phyloP scores from a whole-genome alignment of 2,113 vertebrate species.

The Brienomyrus brachyistius region DNA sequence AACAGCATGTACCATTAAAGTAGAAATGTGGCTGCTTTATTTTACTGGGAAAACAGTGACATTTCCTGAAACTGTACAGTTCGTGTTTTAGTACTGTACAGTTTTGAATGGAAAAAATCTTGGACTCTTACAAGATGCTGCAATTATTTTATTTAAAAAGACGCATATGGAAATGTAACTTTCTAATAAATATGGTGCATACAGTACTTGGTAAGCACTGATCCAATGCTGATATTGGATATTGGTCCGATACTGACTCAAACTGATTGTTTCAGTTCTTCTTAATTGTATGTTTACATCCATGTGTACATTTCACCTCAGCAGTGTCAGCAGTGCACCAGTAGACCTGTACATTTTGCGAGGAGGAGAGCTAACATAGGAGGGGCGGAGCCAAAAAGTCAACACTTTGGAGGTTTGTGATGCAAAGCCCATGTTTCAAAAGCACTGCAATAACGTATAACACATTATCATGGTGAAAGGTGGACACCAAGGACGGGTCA shows the following conservation, averaged over 20 bases:
- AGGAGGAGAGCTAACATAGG: background rate
- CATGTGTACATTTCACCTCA: too few species aligned
- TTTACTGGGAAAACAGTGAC: background rate
- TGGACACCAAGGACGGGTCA: too few species aligned
- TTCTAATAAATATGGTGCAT: background rate
- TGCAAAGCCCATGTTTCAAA: too few species aligned
- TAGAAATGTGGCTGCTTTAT: background rate
- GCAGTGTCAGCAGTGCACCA: too few species aligned
- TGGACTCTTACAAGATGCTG: background rate
- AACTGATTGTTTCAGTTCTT: too few species aligned
- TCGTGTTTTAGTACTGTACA: background rate
- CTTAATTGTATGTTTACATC: too few species aligned
- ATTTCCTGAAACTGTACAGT: background rate
- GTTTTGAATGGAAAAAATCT: background rate
- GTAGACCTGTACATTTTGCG: too few species aligned
- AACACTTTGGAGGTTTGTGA: background rate
- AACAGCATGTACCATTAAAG: background rate
- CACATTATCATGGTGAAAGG: too few species aligned
- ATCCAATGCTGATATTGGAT: background rate
- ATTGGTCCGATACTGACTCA: too few species aligned
- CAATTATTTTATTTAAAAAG: background rate
- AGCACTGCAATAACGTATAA: too few species aligned
- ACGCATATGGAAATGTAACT: background rate
- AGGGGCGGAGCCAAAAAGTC: background rate
- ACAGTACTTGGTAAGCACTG: background rate